Evolutionary conservation across 2,113 vertebrate genomes (phyloP).

Genomic region (Pygoscelis antarcticus): DNA sequence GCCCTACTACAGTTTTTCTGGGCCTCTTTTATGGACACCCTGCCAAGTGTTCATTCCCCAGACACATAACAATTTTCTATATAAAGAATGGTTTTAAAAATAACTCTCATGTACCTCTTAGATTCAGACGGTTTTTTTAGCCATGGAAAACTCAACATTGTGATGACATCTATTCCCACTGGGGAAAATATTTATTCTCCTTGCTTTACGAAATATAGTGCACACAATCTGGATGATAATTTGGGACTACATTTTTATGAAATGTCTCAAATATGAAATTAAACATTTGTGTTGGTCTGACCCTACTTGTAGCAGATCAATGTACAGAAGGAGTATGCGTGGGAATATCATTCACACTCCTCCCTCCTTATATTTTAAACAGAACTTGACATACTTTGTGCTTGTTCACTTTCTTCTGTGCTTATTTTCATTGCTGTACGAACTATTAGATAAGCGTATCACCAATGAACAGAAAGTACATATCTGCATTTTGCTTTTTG

Average conservation of each 20-base stretch:
- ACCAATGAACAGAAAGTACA: background rate
- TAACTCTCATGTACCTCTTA: constrained; percentile 11
- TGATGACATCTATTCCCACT: background rate
- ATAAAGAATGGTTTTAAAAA: constrained; percentile 40
- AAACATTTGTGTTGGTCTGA: background rate
- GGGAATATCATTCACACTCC: background rate
- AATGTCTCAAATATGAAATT: background rate
- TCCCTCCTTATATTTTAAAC: background rate
- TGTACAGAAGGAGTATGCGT: background rate
- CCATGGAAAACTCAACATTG: background rate
- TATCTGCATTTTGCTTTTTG: background rate
- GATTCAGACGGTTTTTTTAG: constrained; percentile 8
- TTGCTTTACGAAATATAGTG: background rate
- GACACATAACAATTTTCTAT: background rate
- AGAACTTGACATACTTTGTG: background rate
- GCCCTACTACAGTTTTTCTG: background rate
- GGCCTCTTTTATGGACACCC: background rate
- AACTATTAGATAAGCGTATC: background rate
- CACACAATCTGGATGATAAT: background rate
- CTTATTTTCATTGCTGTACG: background rate
- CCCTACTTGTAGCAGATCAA: background rate
- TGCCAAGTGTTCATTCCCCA: constrained; percentile 4
- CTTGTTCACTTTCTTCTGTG: background rate
- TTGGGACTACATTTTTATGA: background rate
- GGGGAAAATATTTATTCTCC: background rate